Evolutionary conservation across 1,140 invertebrate genomes (phyloP), one percentile per base, ranked within the genome.

Genomic region (Coenobita brevimanus): DNA sequence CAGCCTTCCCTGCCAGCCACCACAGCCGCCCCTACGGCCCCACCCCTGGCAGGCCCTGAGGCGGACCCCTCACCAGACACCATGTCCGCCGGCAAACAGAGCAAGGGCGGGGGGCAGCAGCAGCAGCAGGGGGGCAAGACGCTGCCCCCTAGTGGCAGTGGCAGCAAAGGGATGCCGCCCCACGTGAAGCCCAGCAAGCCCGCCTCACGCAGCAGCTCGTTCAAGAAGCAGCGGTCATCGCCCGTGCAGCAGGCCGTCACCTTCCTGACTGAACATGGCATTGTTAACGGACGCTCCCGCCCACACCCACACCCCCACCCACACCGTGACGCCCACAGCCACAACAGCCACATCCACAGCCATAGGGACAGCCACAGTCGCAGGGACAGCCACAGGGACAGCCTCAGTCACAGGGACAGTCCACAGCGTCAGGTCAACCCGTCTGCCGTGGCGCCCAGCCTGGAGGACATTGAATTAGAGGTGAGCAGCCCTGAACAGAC

Each of bases 381-480:
- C n/a, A n/a, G n/a, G n/a, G n/a, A n/a, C n/a, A n/a, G n/a, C n/a
- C n/a, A n/a, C n/a, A n/a, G n/a, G n/a, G n/a, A n/a, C n/a, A n/a
- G n/a, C n/a, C n/a, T n/a, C n/a, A n/a, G n/a, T n/a, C n/a, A n/a
- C n/a, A n/a, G n/a, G n/a, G n/a, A n/a, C n/a, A n/a, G n/a, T n/a
- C n/a, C n/a, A n/a, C n/a, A n/a, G n/a, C n/a, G n/a, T n/a, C n/a
- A n/a, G n/a, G n/a, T 15, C 38, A 54, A 41, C 10, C 17, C 71
- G 2, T 27, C 54, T 4, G 54, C 80, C 57, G 17, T 6, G 54
- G 50, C 79, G 6, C 33, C 41, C 36, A 90, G 89, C n/a, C 73
- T 90, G 36, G 89, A 90, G 30, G 88, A 90, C 38, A 80, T 90
- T 43, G 81, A 82, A 21, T 69, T 90, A 50, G 89, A 90, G 87